Evolutionary conservation across 2,888 invertebrate genomes (phyloP).

Genomic region (Cancer borealis): DNA sequence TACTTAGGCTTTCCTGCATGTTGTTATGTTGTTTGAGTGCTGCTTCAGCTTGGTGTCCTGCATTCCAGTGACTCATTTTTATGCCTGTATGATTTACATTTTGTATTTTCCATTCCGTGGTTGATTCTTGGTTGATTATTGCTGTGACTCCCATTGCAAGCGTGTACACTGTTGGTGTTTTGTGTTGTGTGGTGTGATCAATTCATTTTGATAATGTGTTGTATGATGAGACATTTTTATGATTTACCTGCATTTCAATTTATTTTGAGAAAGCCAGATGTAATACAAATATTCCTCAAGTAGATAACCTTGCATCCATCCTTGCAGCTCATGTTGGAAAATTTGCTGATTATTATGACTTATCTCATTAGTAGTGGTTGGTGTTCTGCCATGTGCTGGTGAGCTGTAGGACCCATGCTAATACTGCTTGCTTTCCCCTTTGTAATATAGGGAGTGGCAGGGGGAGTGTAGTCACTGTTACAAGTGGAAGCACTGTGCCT

Average conservation of each 20-base stretch:
- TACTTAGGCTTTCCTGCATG: conserved; percentile 40
- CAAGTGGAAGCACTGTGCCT: conserved; percentile 56
- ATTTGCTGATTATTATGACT: not conserved
- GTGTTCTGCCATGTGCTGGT: not conserved
- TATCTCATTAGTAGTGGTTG: not conserved
- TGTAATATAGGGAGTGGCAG: conserved; percentile 53
- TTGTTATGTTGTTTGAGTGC: not conserved
- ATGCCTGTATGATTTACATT: conserved; percentile 1
- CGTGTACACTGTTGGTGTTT: not conserved
- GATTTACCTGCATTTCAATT: not conserved
- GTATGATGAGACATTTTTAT: not conserved
- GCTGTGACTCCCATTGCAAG: not conserved
- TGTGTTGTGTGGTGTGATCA: not conserved
- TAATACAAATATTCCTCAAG: not conserved
- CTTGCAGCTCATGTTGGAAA: not conserved
- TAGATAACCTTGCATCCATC: not conserved
- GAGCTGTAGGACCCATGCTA: not conserved
- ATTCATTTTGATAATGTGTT: not conserved
- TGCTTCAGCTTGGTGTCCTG: conserved; percentile 32
- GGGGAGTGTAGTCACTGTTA: conserved; percentile 69
- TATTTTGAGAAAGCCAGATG: not conserved
- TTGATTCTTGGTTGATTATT: not conserved
- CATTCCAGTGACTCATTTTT: not conserved
- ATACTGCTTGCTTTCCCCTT: not conserved
- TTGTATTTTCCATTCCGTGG: conserved; percentile 1